Percentiles rank a stretch among this genome's conserved stretches.
Conservation (phyloP, 2,797 vertebrate genomes). For the Sciurus carolinensis region DNA sequence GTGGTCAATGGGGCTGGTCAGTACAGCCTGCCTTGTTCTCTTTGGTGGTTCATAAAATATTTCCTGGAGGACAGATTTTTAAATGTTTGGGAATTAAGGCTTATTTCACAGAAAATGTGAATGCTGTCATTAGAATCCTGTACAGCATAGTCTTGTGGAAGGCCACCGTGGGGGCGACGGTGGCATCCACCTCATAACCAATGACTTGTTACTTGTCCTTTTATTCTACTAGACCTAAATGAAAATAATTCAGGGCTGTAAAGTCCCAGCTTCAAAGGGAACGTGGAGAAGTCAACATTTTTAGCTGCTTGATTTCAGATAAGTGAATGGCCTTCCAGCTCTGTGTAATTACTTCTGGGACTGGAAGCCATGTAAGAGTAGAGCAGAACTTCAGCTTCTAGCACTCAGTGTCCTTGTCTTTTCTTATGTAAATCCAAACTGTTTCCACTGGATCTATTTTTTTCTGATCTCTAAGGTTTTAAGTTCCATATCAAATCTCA, state of each 20-base stretch:
- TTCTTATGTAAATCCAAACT: neutral
- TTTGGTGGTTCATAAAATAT: conserved; percentile 61
- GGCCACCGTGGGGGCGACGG: neutral
- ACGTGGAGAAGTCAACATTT: neutral
- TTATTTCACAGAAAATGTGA: conserved; percentile 47
- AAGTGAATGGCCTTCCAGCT: neutral
- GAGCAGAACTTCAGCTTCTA: neutral
- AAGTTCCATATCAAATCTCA: neutral
- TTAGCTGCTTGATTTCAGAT: neutral
- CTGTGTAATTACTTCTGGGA: neutral
- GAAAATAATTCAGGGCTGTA: neutral
- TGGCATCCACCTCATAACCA: neutral
- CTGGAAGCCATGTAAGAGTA: neutral
- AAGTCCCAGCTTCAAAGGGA: neutral
- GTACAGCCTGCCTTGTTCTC: neutral
- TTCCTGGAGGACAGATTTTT: conserved; percentile 58
- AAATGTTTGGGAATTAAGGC: conserved; percentile 21
- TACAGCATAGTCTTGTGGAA: neutral
- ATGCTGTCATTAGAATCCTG: neutral
- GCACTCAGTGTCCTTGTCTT: neutral
- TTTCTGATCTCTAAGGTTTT: neutral
- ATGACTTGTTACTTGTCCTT: neutral
- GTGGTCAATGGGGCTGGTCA: conserved; percentile 54
- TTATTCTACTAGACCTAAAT: neutral
- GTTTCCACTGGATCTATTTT: neutral